phyloP scores from a whole-genome alignment of 2,113 vertebrate genomes.

The Phaethornis superciliosus region DNA sequence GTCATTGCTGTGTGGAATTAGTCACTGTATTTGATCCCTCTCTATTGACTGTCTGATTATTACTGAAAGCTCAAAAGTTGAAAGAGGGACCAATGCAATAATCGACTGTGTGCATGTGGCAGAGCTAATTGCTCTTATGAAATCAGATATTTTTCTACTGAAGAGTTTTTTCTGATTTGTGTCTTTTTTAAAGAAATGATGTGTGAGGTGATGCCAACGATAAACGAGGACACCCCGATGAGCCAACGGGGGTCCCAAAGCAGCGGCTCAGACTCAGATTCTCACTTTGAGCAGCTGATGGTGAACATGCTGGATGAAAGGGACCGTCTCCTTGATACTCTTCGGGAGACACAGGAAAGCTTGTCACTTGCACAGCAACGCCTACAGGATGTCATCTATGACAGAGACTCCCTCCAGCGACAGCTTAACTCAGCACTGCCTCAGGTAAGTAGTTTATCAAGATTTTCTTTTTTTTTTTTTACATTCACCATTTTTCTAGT shows the following conservation, averaged over 20 bases:
- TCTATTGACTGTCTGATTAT: conserved; percentile 40
- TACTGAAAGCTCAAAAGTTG: conserved; percentile 25
- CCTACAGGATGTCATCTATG: conserved; percentile 96
- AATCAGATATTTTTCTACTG: conserved; percentile 15
- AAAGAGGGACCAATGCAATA: conserved; percentile 50
- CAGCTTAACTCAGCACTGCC: conserved; percentile 97
- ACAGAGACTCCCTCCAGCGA: conserved; percentile 94
- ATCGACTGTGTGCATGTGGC: neutral
- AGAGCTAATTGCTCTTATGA: neutral
- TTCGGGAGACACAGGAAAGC: conserved; percentile 97
- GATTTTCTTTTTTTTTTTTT: neutral
- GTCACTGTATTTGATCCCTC: conserved; percentile 35
- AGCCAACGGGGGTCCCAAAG: conserved; percentile 97
- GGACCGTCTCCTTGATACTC: conserved; percentile 95
- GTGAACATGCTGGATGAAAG: conserved; percentile 99
- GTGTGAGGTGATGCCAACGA: conserved; percentile 99
- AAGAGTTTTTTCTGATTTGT: conserved; percentile 35
- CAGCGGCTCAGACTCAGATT: conserved; percentile 95
- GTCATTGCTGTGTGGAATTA: neutral
- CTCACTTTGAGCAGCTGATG: conserved; percentile 99
- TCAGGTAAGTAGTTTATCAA: conserved; percentile 81
- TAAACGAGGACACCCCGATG: conserved; percentile 98
- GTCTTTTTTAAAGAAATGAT: conserved; percentile 88
- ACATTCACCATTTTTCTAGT: neutral
- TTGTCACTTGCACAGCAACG: conserved; percentile 93